A percentile compares a stretch with the other conserved stretches of the same genome.
Evolutionary conservation across 2,888 invertebrate genomes (phyloP).

Genomic region (Drosophila suboccidentalis): DNA sequence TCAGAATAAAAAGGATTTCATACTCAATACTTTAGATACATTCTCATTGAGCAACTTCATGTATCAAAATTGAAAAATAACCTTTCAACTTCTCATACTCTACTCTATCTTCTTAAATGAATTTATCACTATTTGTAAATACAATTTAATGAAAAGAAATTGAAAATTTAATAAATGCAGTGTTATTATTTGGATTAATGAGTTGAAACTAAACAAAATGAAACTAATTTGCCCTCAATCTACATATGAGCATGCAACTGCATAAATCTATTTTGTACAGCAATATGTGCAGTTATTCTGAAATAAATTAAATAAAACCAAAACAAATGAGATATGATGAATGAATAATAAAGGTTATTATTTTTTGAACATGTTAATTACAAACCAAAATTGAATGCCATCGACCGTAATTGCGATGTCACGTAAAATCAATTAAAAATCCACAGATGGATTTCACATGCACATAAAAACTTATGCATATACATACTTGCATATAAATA

Average conservation of each 20-base stretch:
- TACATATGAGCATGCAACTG: neutral
- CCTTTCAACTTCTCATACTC: neutral
- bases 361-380: slow-evolving; percentile 41
- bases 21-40: no score
- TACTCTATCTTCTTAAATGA: neutral
- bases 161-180: slow-evolving; percentile 2
- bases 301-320: slow-evolving; percentile 37
- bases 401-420: slow-evolving; percentile 44
- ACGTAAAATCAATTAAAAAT: slow-evolving; percentile 56
- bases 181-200: slow-evolving; percentile 8
- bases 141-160: neutral
- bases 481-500: neutral
- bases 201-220: slow-evolving; percentile 2
- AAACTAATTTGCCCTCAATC: slow-evolving; percentile 15
- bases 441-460: slow-evolving; percentile 35
- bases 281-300: neutral
- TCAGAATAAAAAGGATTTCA: no score
- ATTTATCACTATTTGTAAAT: neutral
- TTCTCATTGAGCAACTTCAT: no score
- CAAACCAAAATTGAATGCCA: slow-evolving; percentile 36
- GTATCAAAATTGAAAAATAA: neutral
- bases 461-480: neutral
- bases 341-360: slow-evolving; percentile 49
- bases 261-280: neutral
- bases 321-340: slow-evolving; percentile 44